phyloP scores from a whole-genome alignment of 2,888 invertebrate genomes.

The Drosophila ezoana region DNA sequence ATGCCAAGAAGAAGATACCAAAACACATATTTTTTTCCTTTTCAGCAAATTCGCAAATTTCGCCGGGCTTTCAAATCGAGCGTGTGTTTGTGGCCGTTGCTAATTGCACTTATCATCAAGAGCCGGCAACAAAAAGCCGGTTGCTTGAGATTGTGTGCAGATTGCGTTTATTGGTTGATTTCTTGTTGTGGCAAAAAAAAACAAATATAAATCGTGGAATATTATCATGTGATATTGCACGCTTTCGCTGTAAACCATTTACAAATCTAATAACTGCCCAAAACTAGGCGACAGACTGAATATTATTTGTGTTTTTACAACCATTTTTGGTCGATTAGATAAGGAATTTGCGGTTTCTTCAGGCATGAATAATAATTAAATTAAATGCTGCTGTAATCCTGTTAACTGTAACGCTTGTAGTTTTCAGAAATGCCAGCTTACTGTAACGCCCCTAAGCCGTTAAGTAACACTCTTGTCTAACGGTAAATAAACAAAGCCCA shows the following conservation, averaged over 20 bases:
- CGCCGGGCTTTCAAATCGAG: slow-evolving; percentile 1
- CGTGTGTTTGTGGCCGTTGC: slow-evolving; percentile 27
- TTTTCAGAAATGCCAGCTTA: background rate
- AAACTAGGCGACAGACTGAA: slow-evolving; percentile 2
- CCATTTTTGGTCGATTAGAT: slow-evolving; percentile 25
- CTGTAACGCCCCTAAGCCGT: background rate
- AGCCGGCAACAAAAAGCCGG: slow-evolving; percentile 31
- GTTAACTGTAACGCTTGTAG: background rate
- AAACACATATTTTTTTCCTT: slow-evolving; percentile 6
- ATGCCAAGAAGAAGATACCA: slow-evolving; percentile 4
- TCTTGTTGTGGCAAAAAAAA: slow-evolving; percentile 3
- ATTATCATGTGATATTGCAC: slow-evolving; percentile 54
- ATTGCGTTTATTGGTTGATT: slow-evolving; percentile 25
- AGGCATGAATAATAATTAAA: too few relatives aligned
- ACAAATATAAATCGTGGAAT: background rate
- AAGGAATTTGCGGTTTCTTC: slow-evolving; percentile 8
- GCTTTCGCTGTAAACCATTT: background rate
- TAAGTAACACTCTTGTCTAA: background rate
- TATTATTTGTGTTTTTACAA: slow-evolving; percentile 8
- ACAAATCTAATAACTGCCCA: slow-evolving; percentile 26
- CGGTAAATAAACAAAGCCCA: background rate
- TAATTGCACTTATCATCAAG: slow-evolving; percentile 58
- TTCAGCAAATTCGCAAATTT: slow-evolving; percentile 41
- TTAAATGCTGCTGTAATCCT: background rate
- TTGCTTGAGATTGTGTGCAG: slow-evolving; percentile 27